A percentile compares a stretch with the other conserved stretches of the same genome.
Evolutionary conservation across 2,113 vertebrate genomes (phyloP).

Genomic region (Sinocyclocheilus rhinocerous): DNA sequence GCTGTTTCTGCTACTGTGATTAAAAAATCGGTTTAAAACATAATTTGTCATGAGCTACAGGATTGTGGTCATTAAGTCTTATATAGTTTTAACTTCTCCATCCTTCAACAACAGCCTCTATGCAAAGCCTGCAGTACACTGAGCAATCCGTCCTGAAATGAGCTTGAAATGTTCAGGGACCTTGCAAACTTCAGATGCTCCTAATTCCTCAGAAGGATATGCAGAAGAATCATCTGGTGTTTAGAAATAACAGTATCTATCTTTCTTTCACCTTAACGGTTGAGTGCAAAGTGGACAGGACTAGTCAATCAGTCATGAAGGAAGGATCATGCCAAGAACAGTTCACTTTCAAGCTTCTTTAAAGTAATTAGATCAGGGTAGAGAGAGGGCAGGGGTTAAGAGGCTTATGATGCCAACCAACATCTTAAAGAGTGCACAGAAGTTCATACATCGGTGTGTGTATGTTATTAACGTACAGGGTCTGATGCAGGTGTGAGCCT

Average conservation of each 20-base stretch:
- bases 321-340: constrained; percentile 8
- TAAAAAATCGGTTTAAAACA: background rate
- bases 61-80: background rate
- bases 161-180: background rate
- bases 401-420: constrained; percentile 27
- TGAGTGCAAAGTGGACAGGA: background rate
- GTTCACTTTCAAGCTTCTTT: constrained; percentile 24
- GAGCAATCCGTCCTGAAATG: background rate
- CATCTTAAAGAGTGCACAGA: constrained; percentile 5
- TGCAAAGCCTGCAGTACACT: background rate
- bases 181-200: background rate
- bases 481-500: constrained; percentile 80
- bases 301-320: background rate
- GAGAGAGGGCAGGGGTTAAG: constrained; percentile 13
- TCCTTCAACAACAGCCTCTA: background rate
- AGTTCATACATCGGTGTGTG: background rate
- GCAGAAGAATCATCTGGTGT: background rate
- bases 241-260: background rate
- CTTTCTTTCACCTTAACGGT: background rate
- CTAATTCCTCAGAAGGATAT: background rate
- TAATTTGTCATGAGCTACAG: background rate
- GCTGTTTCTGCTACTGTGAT: background rate
- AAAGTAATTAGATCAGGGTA: constrained; percentile 33
- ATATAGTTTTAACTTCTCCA: background rate
- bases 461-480: constrained; percentile 74